Percentiles rank a stretch among this genome's conserved stretches.
These are phyloP conservation scores for Burhinus bistriatus DNA, from an alignment of 2,113 vertebrate species.

Conservation along the genomic window DNA sequence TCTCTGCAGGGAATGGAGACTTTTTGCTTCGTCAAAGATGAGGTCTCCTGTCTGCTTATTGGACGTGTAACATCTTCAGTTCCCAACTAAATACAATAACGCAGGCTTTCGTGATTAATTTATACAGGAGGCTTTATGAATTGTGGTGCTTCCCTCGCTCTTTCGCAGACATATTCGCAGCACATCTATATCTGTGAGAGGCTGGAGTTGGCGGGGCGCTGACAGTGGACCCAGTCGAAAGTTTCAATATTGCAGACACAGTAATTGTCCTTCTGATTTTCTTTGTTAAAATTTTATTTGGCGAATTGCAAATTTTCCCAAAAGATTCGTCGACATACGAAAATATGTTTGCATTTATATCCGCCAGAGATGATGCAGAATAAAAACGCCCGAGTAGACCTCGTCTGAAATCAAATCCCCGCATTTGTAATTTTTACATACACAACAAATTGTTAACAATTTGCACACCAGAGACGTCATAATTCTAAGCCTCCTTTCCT, in stretches of 20 bases:
- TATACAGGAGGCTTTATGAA: not conserved
- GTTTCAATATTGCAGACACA: not conserved
- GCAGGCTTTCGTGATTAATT: not conserved
- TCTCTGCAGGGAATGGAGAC: not conserved
- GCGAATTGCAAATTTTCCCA: not conserved
- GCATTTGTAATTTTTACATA: conserved; percentile 41
- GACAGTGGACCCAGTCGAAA: not conserved
- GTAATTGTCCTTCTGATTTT: conserved; percentile 6
- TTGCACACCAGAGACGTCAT: conserved; percentile 41
- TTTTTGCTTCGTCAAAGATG: not conserved
- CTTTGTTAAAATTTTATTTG: not conserved
- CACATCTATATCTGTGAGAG: not conserved
- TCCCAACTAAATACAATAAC: conserved; percentile 38
- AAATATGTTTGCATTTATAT: conserved; percentile 11
- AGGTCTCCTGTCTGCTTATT: not conserved
- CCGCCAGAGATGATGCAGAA: not conserved
- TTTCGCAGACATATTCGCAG: not conserved
- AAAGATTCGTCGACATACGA: not conserved
- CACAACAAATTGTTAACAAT: conserved; percentile 26
- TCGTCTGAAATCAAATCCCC: not conserved
- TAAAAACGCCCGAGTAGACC: not conserved
- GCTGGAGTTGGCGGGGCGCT: not conserved
- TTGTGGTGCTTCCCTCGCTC: not conserved
- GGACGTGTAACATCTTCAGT: not conserved
- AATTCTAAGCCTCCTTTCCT: not conserved